Conservation (phyloP, 2,888 invertebrate species). For the Listrodromus nycthemerus region DNA sequence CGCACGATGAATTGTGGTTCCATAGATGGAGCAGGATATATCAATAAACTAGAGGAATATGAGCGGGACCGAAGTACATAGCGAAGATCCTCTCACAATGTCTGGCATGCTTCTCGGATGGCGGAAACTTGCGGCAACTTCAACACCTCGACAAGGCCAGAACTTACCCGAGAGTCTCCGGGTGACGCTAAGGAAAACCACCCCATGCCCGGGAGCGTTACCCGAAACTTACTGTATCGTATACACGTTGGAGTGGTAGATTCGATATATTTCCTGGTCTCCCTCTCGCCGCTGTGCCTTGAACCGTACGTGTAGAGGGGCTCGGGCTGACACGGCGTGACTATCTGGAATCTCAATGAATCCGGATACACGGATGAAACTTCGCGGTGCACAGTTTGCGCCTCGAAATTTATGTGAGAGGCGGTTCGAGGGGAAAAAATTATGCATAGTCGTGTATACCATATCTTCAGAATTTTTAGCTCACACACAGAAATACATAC, state of each 20-base stretch:
- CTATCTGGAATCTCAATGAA: conserved; percentile 25
- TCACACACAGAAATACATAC: not conserved
- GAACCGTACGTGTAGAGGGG: conserved; percentile 48
- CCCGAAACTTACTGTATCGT: conserved; percentile 28
- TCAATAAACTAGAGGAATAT: conserved; percentile 50
- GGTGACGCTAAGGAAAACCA: conserved; percentile 36
- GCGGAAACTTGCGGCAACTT: conserved; percentile 61
- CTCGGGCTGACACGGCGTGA: conserved; percentile 18
- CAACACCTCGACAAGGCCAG: conserved; percentile 59
- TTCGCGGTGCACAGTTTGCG: conserved; percentile 25
- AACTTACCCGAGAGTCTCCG: conserved; percentile 53
- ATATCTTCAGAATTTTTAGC: conserved; percentile 6
- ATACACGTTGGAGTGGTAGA: conserved; percentile 29
- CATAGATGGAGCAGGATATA: conserved; percentile 26
- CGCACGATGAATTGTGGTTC: not conserved
- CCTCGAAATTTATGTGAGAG: conserved; percentile 28
- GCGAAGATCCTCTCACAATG: conserved; percentile 28
- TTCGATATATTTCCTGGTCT: not conserved
- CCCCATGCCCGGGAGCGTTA: not conserved
- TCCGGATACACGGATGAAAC: conserved; percentile 33
- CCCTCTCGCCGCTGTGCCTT: conserved; percentile 31
- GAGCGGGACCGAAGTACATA: conserved; percentile 46
- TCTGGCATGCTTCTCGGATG: conserved; percentile 29
- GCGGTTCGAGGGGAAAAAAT: not conserved
- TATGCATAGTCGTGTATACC: not conserved